Base-by-base conservation (phyloP, 2,113 vertebrate species). In the Corynorhinus townsendii region DNA sequence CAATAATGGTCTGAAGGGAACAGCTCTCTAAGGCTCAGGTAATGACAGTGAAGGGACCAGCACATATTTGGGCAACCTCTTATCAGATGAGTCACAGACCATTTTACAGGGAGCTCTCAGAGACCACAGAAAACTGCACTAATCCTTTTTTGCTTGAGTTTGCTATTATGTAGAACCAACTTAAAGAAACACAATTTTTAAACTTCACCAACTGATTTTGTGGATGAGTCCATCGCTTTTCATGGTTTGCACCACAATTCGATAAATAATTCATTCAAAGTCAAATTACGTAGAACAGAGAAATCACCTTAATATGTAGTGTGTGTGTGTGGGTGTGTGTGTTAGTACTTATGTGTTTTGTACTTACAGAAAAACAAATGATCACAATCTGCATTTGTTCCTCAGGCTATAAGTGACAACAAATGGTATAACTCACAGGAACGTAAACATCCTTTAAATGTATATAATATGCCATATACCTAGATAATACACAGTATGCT, bases 181-280 rank as follows among this genome's bases (percentile, higher is more conserved):
- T 71, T 76, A 54, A 54, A 83, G 75, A 95, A 96, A 93, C 45
- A 83, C 43, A 93, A 76, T 81, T 35, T 59, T 86, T 79, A 84
- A 62, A 72, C 28, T 30, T 94, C 71, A 87, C 16, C 71, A 85
- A 89, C n/a, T 64, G 52, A 89, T 66, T 95, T 54, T 80, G 26
- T 45, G 35, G 19, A 68, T 82, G 71, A 95, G 54, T 89, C 71
- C 80, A 14, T 83, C 43, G 45, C 28, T 22, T 84, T 79, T 49
- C 64, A 11, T 47, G 73, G 40, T 71, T 95, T 33, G 10, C 6
- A 28, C 4, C 38, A 94, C 43, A 92, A 43, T 54, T 87, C 38
- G 72, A 62, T 90, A 94, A 66, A 71, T 87, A 86, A 76, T 12
- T 90, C 45, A 87, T 94, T 64, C 49, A 17, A 88, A 91, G 45